Conservation (phyloP, 2,888 invertebrate genomes). For the Nemotelus pantherinus region DNA sequence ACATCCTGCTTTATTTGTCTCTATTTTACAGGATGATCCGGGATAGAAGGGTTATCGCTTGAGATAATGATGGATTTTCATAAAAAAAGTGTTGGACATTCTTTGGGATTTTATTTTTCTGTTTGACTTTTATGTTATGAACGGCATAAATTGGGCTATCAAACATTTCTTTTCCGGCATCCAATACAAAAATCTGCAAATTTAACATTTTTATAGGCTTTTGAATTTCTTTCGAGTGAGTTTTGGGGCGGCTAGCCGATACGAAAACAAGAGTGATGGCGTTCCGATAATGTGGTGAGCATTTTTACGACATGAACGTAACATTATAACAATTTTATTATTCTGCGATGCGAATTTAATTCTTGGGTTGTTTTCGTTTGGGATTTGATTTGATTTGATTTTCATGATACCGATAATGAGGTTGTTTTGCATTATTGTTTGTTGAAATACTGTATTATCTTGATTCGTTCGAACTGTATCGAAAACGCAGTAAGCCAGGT, state of each 20-base stretch:
- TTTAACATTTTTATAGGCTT: conserved; percentile 21
- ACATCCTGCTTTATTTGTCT: conserved; percentile 28
- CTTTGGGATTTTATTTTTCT: conserved; percentile 14
- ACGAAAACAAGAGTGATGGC: neutral
- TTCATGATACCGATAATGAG: conserved; percentile 6
- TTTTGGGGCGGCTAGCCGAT: neutral
- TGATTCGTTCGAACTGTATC: no score
- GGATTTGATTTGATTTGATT: neutral
- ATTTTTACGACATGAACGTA: conserved; percentile 1
- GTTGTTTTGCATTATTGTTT: neutral
- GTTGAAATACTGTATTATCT: neutral
- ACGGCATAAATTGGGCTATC: conserved; percentile 26
- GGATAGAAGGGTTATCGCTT: conserved; percentile 33
- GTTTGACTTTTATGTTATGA: conserved; percentile 33
- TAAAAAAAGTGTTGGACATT: conserved; percentile 16
- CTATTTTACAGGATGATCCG: conserved; percentile 28
- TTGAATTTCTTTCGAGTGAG: conserved; percentile 12
- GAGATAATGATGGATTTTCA: conserved; percentile 30
- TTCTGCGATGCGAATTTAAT: conserved; percentile 1
- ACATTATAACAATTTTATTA: conserved; percentile 15
- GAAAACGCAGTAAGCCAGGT: no score
- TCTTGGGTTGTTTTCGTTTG: neutral
- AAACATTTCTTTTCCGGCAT: neutral
- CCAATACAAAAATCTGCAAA: conserved; percentile 8
- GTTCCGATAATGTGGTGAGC: conserved; percentile 7